Percentiles rank a stretch among this genome's conserved stretches.
Conservation (phyloP, 2,797 vertebrate genomes). For the Hippocampus kuda region DNA sequence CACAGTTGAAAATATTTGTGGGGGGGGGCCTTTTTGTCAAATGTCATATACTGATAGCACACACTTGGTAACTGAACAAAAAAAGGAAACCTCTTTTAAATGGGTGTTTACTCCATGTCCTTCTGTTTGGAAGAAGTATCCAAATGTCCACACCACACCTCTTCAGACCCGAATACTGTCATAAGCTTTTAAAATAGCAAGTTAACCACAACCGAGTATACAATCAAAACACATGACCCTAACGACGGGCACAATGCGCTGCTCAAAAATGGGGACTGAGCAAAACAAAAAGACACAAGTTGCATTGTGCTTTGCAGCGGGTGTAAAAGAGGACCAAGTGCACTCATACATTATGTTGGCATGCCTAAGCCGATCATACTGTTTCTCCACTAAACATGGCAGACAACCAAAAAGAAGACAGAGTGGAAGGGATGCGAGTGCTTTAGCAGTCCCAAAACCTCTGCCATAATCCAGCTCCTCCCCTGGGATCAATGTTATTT, state of each 20-base stretch:
- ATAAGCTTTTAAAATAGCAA: background rate
- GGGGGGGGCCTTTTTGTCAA: too few relatives aligned
- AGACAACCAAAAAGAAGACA: conserved; percentile 37
- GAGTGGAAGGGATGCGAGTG: conserved; percentile 40
- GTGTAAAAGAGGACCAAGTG: background rate
- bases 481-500: conserved; percentile 52
- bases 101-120: background rate
- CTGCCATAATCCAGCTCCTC: conserved; percentile 45
- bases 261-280: background rate
- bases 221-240: background rate
- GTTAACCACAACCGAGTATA: background rate
- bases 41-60: too few relatives aligned
- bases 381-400: conserved; percentile 38
- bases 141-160: background rate
- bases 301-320: background rate
- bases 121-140: background rate
- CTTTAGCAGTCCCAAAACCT: conserved; percentile 51
- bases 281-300: background rate
- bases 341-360: background rate
- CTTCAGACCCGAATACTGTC: background rate
- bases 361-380: background rate
- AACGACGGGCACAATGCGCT: background rate
- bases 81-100: background rate
- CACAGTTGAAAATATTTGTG: too few relatives aligned
- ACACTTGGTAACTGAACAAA: too few relatives aligned